Evolutionary conservation across 2,888 invertebrate species (phyloP).

Genomic region (Agrochola litura): DNA sequence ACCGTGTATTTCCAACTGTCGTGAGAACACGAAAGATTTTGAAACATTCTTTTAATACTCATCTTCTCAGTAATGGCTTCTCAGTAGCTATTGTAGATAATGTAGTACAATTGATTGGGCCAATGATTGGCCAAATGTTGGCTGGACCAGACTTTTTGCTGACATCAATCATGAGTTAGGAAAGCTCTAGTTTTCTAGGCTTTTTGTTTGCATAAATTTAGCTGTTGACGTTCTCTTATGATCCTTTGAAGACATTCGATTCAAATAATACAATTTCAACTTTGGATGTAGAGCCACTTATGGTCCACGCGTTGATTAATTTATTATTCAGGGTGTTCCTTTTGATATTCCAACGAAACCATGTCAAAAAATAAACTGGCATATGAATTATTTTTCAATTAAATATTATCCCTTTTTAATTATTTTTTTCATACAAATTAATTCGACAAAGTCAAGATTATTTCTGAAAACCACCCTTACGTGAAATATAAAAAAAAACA

Average conservation of each 20-base stretch:
- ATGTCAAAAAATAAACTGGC: too few species aligned
- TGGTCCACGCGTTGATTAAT: too few species aligned
- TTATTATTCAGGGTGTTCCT: too few species aligned
- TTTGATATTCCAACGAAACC: too few species aligned
- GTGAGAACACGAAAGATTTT: conserved; percentile 72
- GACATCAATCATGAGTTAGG: conserved; percentile 18
- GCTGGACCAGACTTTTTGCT: conserved; percentile 7
- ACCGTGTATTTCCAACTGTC: conserved; percentile 35
- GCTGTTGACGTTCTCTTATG: not conserved
- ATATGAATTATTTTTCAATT: too few species aligned
- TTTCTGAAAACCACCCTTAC: too few species aligned
- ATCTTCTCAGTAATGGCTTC: conserved; percentile 61
- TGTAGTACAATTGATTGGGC: conserved; percentile 18
- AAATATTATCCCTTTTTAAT: too few species aligned
- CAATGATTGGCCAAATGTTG: conserved; percentile 33
- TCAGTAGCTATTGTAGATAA: conserved; percentile 52
- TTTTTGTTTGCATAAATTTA: conserved; percentile 1
- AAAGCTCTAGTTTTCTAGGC: conserved; percentile 3
- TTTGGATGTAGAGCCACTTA: not conserved
- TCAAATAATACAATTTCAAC: not conserved
- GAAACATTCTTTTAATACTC: conserved; percentile 72
- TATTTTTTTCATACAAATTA: too few species aligned
- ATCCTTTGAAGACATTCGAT: not conserved
- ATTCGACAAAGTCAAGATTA: too few species aligned
- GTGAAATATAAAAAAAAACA: too few species aligned